Evolutionary conservation across 2,888 invertebrate species (phyloP).

Genomic region (Xiphydria camelus): DNA sequence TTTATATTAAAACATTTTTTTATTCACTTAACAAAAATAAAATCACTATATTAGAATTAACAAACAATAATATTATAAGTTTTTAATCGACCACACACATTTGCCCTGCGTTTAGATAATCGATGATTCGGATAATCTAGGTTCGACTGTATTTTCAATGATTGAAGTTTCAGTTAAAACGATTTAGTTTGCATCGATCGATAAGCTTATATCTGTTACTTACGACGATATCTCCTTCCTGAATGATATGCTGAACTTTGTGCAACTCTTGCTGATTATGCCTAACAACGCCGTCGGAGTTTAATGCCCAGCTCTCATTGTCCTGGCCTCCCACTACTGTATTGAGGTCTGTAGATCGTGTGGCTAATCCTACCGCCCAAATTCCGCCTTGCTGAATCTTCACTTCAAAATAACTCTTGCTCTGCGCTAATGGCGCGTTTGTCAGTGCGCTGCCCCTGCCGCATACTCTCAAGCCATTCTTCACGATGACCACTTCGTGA

Average conservation of each 20-base stretch:
- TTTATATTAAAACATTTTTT: too few relatives aligned
- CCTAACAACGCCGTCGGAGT: constrained; percentile 84
- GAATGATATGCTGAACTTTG: constrained; percentile 63
- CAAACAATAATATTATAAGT: too few relatives aligned
- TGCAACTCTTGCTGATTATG: constrained; percentile 79
- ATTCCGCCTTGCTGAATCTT: constrained; percentile 95
- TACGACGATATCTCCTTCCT: constrained; percentile 91
- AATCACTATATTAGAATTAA: too few relatives aligned
- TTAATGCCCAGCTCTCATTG: constrained; percentile 90
- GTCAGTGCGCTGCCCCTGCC: constrained; percentile 94
- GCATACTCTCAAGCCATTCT: constrained; percentile 89
- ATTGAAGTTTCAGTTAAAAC: background rate
- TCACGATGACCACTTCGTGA: constrained; percentile 93
- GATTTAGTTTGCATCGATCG: too few relatives aligned
- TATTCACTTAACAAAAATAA: too few relatives aligned
- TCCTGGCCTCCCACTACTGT: constrained; percentile 81
- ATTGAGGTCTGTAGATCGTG: constrained; percentile 84
- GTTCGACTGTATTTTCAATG: constrained; percentile 1
- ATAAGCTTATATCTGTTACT: constrained; percentile 31
- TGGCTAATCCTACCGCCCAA: constrained; percentile 95
- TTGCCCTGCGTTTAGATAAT: background rate
- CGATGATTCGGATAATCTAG: too few relatives aligned
- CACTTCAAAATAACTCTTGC: constrained; percentile 98
- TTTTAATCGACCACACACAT: too few relatives aligned
- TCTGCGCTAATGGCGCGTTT: constrained; percentile 92